Evolutionary conservation across 2,888 invertebrate genomes (phyloP), one percentile per base, ranked within the genome.

Genomic region (Galeruca laticollis): DNA sequence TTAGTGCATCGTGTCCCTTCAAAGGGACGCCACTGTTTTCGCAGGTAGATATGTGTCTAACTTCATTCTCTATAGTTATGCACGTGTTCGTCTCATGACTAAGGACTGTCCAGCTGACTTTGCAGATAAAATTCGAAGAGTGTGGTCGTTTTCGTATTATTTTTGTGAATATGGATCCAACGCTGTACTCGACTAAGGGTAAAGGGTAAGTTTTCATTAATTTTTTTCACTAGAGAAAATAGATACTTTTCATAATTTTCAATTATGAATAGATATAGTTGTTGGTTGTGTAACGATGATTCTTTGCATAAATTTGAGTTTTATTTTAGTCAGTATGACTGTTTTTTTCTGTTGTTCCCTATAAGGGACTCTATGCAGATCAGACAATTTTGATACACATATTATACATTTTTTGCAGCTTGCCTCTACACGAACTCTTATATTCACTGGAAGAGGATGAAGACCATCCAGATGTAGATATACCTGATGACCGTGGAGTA

Each of bases 351-450:
- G 13, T 40, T 40, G 40, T 40, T 10, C 3, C 11, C 8, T 60
- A 47, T 60, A 47, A 47, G 60, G 21, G 43, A 60, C 60, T 60
- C 61, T 51, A 49, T 61, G 51, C 61, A 61, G 15, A 43, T 21
- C n/a, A n/a, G n/a, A n/a, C n/a, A n/a, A n/a, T n/a, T n/a, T n/a
- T n/a, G n/a, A n/a, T n/a, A n/a, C n/a, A 15, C 33, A 51, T 33
- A 31, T 33, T 61, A 61, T 61, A 51, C 35, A 49, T 37, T 63
- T 63, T 52, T 63, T 63, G 33, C 33, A 63, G 63, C 21, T 63
- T 63, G 21, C 37, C 63, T 20, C 52, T 63, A 26, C 26, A 63
- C 20, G 37, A 63, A 21, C 52, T 63, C 9, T 37, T 54, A 37
- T 35, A 18, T 37, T n/a, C 49, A 35, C 33, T 63, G 51, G 21